Evolutionary conservation across 2,797 vertebrate genomes (phyloP).

Genomic region (Silurus lanzhouensis): DNA sequence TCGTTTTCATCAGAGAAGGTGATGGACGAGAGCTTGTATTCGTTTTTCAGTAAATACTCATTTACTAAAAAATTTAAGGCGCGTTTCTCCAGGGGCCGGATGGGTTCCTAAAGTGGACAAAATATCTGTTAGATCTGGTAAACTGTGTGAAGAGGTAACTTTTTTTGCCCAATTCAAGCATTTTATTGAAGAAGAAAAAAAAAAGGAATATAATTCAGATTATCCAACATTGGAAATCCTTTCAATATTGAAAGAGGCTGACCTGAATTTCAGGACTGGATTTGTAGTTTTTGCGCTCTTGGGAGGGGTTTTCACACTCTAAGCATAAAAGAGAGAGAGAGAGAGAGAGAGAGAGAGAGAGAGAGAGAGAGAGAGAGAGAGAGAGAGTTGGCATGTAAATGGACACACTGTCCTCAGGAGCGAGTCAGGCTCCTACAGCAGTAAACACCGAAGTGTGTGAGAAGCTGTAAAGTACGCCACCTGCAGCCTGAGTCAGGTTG

Average conservation of each 20-base stretch:
- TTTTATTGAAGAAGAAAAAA: not conserved
- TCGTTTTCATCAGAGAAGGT: conserved; percentile 99
- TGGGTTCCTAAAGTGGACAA: conserved; percentile 82
- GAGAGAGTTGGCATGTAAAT: conserved; percentile 34
- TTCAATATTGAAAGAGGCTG: conserved; percentile 57
- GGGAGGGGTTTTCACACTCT: conserved; percentile 95
- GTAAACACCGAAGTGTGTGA: conserved; percentile 69
- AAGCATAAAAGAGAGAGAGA: conserved; percentile 54
- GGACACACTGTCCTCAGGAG: conserved; percentile 30
- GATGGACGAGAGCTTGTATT: conserved; percentile 96
- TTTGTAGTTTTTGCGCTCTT: conserved; percentile 99
- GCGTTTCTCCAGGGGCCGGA: conserved; percentile 98
- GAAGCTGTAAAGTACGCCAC: conserved; percentile 97
- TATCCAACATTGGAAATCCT: not conserved
- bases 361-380: conserved; percentile 41
- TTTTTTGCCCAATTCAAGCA: not conserved
- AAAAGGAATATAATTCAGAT: not conserved
- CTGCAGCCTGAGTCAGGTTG: conserved; percentile 99
- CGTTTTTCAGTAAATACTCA: conserved; percentile 98
- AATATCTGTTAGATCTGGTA: not conserved
- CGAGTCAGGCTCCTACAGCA: conserved; percentile 54
- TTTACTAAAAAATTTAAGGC: conserved; percentile 99
- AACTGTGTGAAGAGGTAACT: not conserved
- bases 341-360: conserved; percentile 48
- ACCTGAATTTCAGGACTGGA: conserved; percentile 99